phyloP scores from a whole-genome alignment of 2,797 vertebrate genomes.

The Anas bernieri region DNA sequence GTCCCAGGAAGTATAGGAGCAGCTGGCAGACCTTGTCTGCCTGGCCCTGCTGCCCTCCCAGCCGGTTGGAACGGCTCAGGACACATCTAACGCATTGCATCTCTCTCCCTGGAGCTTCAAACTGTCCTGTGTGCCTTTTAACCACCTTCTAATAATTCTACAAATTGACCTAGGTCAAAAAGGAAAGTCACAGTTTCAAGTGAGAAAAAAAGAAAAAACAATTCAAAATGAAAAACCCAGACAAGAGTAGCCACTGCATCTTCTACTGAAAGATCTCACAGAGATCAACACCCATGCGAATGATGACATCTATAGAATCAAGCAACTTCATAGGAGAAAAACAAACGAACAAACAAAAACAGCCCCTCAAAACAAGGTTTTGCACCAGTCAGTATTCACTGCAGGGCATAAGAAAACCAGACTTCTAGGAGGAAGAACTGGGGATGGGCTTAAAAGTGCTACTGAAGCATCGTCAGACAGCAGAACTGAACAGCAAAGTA shows the following conservation, averaged over 20 bases:
- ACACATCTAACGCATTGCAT: background rate
- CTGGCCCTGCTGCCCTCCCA: fast-evolving
- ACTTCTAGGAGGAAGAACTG: background rate
- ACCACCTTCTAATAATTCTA: background rate
- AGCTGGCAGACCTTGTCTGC: background rate
- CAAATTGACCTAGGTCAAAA: background rate
- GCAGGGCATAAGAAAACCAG: background rate
- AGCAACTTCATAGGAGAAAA: background rate
- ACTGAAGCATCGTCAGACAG: background rate
- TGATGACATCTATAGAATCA: background rate
- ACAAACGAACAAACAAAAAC: background rate
- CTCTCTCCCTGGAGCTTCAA: background rate
- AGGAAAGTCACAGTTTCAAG: background rate
- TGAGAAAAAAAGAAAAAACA: background rate
- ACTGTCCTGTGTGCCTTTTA: background rate
- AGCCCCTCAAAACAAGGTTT: background rate
- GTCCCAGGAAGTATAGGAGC: background rate
- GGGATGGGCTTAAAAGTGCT: background rate
- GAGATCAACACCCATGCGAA: constrained; percentile 54
- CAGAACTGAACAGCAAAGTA: background rate
- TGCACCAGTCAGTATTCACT: background rate
- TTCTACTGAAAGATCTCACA: constrained; percentile 46
- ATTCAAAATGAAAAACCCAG: background rate
- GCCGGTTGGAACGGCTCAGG: fast-evolving
- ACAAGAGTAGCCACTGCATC: constrained; percentile 39